These are phyloP conservation scores for Scaptomyza hsui DNA, from an alignment of 1,140 invertebrate species.

Conservation along the genomic window DNA sequence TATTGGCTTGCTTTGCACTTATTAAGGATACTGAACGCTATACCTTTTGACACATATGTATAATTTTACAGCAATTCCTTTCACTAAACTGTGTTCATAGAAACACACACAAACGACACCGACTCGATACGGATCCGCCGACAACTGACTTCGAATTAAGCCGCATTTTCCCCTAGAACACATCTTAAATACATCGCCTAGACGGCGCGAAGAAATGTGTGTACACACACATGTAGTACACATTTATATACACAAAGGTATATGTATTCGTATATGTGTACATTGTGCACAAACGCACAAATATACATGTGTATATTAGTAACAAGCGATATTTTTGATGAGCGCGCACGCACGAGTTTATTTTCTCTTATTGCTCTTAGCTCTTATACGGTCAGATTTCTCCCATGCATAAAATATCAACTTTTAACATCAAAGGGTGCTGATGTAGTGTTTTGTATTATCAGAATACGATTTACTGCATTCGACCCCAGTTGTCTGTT, in stretches of 20 bases:
- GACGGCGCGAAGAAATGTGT: constrained; percentile 4
- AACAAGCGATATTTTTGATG: background rate
- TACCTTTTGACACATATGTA: constrained; percentile 52
- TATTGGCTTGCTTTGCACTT: background rate
- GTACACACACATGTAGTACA: constrained; percentile 16
- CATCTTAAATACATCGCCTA: constrained; percentile 69
- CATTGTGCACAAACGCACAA: background rate
- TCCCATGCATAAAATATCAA: constrained; percentile 37
- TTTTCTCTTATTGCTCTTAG: constrained; percentile 5
- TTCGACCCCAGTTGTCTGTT: constrained; percentile 13
- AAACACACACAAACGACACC: constrained; percentile 26
- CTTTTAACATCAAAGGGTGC: constrained; percentile 32
- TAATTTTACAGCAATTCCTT: constrained; percentile 29
- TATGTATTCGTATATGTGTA: constrained; percentile 4
- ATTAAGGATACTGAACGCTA: constrained; percentile 3
- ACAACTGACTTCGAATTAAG: constrained; percentile 66
- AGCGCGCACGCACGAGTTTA: constrained; percentile 5
- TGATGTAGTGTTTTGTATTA: constrained; percentile 14
- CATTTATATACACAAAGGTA: constrained; percentile 4
- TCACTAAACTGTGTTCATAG: constrained; percentile 19
- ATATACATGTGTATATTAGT: background rate
- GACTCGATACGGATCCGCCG: constrained; percentile 45
- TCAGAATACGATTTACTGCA: constrained; percentile 14
- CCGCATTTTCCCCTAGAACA: constrained; percentile 53
- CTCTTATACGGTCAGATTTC: constrained; percentile 25